phyloP scores from a whole-genome alignment of 2,888 invertebrate genomes.

The Rotaria magnacalcarata region DNA sequence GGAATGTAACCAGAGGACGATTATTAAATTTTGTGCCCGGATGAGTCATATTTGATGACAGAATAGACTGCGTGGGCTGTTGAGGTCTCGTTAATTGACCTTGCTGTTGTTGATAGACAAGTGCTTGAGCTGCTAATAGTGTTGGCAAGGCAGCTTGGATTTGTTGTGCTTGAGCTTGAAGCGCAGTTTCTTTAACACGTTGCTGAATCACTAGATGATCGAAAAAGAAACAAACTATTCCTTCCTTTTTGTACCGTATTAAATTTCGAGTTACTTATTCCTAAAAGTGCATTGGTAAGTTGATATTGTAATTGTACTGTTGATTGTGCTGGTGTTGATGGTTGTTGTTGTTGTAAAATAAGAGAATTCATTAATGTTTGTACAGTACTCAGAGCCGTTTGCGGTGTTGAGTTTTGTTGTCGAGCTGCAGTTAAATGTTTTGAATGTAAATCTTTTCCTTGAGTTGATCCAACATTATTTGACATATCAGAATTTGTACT shows the following conservation, averaged over 20 bases:
- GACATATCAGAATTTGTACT: background rate
- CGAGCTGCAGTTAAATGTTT: conserved; percentile 7
- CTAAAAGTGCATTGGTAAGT: background rate
- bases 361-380: background rate
- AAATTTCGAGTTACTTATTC: background rate
- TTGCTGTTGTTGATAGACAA: conserved; percentile 10
- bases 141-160: background rate
- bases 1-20: background rate
- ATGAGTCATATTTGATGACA: background rate
- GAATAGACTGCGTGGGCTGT: background rate
- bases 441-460: background rate
- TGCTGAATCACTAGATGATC: background rate
- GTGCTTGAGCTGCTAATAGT: background rate
- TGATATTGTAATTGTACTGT: conserved; percentile 7
- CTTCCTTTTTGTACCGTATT: too few species aligned
- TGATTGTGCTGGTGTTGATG: background rate
- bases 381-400: background rate
- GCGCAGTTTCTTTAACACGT: background rate
- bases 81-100: background rate
- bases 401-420: background rate
- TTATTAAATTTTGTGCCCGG: background rate
- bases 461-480: background rate
- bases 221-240: too few species aligned
- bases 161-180: conserved; percentile 26
- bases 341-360: conserved; percentile 8